phyloP scores from a whole-genome alignment of 1,140 invertebrate species.

The Anastatus disparis region DNA sequence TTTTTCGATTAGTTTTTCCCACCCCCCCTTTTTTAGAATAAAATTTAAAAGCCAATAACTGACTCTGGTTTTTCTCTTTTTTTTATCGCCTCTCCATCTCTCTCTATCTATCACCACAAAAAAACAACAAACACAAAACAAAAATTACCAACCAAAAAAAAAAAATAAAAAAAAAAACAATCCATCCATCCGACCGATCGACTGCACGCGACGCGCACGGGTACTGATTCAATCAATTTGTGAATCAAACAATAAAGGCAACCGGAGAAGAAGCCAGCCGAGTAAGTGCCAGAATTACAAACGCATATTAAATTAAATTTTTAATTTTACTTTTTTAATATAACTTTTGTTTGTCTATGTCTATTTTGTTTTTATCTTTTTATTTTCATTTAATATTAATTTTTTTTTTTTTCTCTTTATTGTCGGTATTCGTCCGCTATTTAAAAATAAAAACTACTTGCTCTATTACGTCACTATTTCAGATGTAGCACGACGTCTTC shows the following conservation, averaged over 20 bases:
- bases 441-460: constrained; percentile 37
- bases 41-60: constrained; percentile 54
- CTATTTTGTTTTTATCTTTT: constrained; percentile 13
- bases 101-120: constrained; percentile 56
- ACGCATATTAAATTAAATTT: constrained; percentile 30
- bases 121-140: constrained; percentile 55
- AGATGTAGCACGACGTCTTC: constrained; percentile 37
- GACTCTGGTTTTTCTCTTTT: constrained; percentile 59
- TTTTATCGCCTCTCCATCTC: constrained; percentile 43
- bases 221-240: constrained; percentile 55
- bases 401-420: constrained; percentile 47
- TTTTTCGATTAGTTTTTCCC: no score
- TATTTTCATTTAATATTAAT: constrained; percentile 16
- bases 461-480: constrained; percentile 21
- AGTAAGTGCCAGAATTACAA: constrained; percentile 59
- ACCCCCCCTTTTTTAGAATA: not conserved
- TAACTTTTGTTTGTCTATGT: constrained; percentile 36
- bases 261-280: constrained; percentile 67
- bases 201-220: constrained; percentile 61
- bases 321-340: constrained; percentile 24
- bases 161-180: no score
- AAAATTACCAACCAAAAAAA: constrained; percentile 50
- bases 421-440: constrained; percentile 54
- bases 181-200: constrained; percentile 58
- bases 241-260: constrained; percentile 66